Evolutionary conservation across 2,888 invertebrate genomes (phyloP), one percentile per base, ranked within the genome.

Genomic region (Spodoptera littoralis): DNA sequence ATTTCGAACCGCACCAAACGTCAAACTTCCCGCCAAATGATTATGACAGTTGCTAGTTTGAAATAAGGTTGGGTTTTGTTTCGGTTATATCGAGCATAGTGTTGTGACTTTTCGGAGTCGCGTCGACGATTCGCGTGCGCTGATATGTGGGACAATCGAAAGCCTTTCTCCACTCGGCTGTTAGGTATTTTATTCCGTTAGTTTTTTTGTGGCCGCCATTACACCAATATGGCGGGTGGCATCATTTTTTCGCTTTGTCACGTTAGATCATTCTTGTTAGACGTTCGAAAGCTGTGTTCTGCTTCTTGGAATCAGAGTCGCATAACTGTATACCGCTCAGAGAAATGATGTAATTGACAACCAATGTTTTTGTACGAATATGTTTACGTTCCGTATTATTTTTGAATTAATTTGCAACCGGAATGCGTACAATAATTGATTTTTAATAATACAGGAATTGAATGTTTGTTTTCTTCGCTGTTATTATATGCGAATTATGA

Each of bases 101-200:
- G 89, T 86, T 90, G 88, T 75, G 88, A 80, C 82, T 87, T 86
- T 90, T 85, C 77, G 82, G 74, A 83, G 89, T 88, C 86, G 89
- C 85, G 84, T 57, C 68, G 78, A 70, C 84, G 86, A 88, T 90
- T 92, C 91, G 94, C 93, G 91, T 93, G 93, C 89, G 80, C 87
- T 88, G 90, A 91, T 92, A 94, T 90, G 93, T 94, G 88, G 94
- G 93, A 92, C 94, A 94, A 94, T 92, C 94, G 94, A 94, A 94
- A 94, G 94, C 94, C 94, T 94, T 94, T 94, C 94, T 94, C 94
- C 91, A 88, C 85, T 86, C 84, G 88, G 88, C 85, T 87, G 92
- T 90, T 93, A 92, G 92, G 91, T 90, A 94, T 94, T 94, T 94
- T 93, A 92, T 94, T 90, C 94, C 93, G 94, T 94, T 94, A 94